Evolutionary conservation across 2,888 invertebrate species (phyloP).

Genomic region (Noctua janthina): DNA sequence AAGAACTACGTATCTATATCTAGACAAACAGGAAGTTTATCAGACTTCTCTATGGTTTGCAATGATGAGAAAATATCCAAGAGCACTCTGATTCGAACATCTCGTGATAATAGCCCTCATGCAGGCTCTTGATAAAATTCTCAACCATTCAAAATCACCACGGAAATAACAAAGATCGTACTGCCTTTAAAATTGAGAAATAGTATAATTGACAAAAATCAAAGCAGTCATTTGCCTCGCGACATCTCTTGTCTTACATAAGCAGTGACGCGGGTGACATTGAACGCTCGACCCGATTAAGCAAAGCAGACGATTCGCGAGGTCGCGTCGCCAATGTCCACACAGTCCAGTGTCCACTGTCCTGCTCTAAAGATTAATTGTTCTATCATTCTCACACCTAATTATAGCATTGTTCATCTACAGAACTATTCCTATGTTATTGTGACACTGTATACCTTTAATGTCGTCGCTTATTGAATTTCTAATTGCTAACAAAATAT

Average conservation of each 20-base stretch:
- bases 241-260: conserved; percentile 63
- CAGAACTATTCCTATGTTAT: conserved; percentile 20
- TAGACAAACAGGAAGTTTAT: background rate
- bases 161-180: too few species aligned
- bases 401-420: conserved; percentile 50
- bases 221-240: conserved; percentile 58
- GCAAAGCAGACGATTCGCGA: conserved; percentile 84
- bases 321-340: conserved; percentile 73
- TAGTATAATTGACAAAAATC: conserved; percentile 1
- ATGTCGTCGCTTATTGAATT: conserved; percentile 12
- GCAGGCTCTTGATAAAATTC: background rate
- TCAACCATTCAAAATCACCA: background rate
- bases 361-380: conserved; percentile 69
- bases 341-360: conserved; percentile 69
- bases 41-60: background rate
- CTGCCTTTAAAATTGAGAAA: background rate
- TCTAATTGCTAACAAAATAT: background rate
- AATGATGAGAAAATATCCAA: background rate
- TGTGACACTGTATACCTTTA: conserved; percentile 5
- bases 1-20: background rate
- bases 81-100: background rate
- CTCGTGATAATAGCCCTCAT: background rate
- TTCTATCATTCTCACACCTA: conserved; percentile 71
- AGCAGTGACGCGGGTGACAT: conserved; percentile 77
- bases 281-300: conserved; percentile 86